Evolutionary conservation across 2,888 invertebrate species (phyloP).

Genomic region (Pomacea canaliculata): DNA sequence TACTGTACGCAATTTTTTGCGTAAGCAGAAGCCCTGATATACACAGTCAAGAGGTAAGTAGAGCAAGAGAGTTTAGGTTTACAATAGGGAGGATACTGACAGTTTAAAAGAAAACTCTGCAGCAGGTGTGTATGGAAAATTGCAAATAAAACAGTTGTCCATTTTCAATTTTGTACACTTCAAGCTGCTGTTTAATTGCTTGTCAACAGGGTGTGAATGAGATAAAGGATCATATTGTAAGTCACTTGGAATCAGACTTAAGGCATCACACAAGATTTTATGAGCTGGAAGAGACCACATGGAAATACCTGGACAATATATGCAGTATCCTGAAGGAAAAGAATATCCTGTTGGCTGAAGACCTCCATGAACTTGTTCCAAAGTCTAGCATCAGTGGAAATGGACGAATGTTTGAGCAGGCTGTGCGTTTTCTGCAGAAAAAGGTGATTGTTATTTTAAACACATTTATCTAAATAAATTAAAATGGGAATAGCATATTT

Average conservation of each 20-base stretch:
- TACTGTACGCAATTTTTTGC: too few species aligned
- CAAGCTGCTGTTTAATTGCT: too few species aligned
- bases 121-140: too few species aligned
- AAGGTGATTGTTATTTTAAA: slow-evolving; percentile 22
- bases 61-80: too few species aligned
- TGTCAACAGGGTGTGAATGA: too few species aligned
- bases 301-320: slow-evolving; percentile 36
- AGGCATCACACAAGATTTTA: slow-evolving; percentile 25
- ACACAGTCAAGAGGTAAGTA: too few species aligned
- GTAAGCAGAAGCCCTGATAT: too few species aligned
- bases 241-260: slow-evolving; percentile 26
- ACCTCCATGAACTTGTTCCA: slow-evolving; percentile 7
- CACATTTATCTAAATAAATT: background rate
- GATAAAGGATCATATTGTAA: too few species aligned
- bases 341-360: slow-evolving; percentile 24
- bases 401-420: slow-evolving; percentile 28
- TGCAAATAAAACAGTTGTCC: too few species aligned
- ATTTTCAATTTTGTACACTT: too few species aligned
- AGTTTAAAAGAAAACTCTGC: too few species aligned
- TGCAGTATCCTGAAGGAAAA: slow-evolving; percentile 35
- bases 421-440: slow-evolving; percentile 29
- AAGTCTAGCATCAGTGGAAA: slow-evolving; percentile 14
- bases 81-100: too few species aligned
- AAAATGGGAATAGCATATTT: background rate
- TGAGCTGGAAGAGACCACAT: slow-evolving; percentile 25